A percentile compares a stretch with the other conserved stretches of the same genome.
Conservation (phyloP, 2,888 invertebrate species). For the Nudaria mundana region DNA sequence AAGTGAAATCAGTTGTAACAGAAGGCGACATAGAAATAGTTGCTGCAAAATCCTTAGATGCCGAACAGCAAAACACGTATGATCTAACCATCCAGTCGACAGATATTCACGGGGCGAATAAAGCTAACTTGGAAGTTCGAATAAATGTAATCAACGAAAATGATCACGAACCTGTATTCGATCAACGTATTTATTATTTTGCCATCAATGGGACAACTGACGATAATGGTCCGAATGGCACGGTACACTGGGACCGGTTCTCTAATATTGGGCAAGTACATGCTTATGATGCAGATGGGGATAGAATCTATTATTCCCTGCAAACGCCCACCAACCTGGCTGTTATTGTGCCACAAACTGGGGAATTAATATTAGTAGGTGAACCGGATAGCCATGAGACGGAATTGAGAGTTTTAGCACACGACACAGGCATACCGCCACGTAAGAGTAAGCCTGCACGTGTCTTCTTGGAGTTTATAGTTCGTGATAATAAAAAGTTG, state of each 20-base stretch:
- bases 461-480: constrained; percentile 87
- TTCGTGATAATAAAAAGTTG: constrained; percentile 81
- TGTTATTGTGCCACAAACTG: constrained; percentile 95
- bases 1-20: constrained; percentile 77
- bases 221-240: constrained; percentile 81
- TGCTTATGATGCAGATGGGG: constrained; percentile 95
- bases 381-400: constrained; percentile 87
- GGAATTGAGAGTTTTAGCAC: constrained; percentile 89
- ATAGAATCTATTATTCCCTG: constrained; percentile 93
- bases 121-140: constrained; percentile 88
- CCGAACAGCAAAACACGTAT: constrained; percentile 87
- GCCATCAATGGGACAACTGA: constrained; percentile 84
- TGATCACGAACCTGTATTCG: constrained; percentile 94
- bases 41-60: constrained; percentile 88
- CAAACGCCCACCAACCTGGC: constrained; percentile 90
- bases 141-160: constrained; percentile 92
- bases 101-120: constrained; percentile 89
- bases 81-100: constrained; percentile 89
- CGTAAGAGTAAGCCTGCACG: constrained; percentile 87
- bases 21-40: constrained; percentile 87
- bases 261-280: constrained; percentile 91
- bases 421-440: constrained; percentile 89
- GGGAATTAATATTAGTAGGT: constrained; percentile 91
- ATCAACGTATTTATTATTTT: constrained; percentile 89
- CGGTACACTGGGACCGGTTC: constrained; percentile 88